Evolutionary conservation across 2,888 invertebrate genomes (phyloP).

Genomic region (Diadromus collaris): DNA sequence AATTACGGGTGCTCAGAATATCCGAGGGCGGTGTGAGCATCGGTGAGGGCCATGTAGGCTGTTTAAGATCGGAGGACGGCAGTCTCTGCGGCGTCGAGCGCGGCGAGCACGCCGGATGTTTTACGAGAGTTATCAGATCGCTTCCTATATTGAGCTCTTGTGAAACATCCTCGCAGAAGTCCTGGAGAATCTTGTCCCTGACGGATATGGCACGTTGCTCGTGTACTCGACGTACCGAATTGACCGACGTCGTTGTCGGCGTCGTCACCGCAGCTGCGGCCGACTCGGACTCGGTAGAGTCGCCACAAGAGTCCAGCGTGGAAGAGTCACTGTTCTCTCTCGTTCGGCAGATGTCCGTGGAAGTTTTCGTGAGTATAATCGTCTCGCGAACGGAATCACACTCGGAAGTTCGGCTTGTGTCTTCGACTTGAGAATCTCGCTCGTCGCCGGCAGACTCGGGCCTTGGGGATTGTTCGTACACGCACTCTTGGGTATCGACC

Average conservation of each 20-base stretch:
- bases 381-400: constrained; percentile 72
- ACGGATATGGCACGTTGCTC: constrained; percentile 74
- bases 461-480: constrained; percentile 72
- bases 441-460: constrained; percentile 67
- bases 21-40: constrained; percentile 77
- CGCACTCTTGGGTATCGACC: constrained; percentile 68
- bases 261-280: constrained; percentile 59
- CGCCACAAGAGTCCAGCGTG: constrained; percentile 64
- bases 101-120: constrained; percentile 78
- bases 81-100: constrained; percentile 77
- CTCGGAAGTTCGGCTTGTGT: constrained; percentile 68
- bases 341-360: constrained; percentile 49
- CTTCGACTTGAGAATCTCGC: constrained; percentile 71
- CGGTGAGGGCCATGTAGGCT: constrained; percentile 72
- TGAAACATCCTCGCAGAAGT: constrained; percentile 78
- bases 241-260: constrained; percentile 5
- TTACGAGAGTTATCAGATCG: constrained; percentile 77
- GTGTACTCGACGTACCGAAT: constrained; percentile 36
- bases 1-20: constrained; percentile 76
- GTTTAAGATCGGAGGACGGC: constrained; percentile 73
- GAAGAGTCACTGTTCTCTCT: constrained; percentile 47
- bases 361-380: constrained; percentile 69
- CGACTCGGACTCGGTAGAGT: constrained; percentile 71
- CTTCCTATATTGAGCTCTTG: constrained; percentile 78
- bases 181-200: constrained; percentile 78